Conservation (phyloP, 2,888 invertebrate species). For the Steinernema hermaphroditum region DNA sequence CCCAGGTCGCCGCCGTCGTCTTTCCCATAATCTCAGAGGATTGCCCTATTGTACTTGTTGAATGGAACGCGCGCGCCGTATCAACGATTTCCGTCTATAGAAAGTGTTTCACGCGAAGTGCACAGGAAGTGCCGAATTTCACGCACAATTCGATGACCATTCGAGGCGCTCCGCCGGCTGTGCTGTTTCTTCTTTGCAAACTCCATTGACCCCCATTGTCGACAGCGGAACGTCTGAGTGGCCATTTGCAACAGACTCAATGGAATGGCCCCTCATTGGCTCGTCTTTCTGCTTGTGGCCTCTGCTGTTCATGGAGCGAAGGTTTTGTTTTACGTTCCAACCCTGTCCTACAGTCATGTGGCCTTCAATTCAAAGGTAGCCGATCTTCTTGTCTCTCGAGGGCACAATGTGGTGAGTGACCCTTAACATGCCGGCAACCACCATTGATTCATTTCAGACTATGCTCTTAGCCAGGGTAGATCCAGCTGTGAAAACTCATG, state of each 20-base stretch:
- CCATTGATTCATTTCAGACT: too few relatives aligned
- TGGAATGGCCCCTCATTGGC: neutral
- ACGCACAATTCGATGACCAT: constrained; percentile 14
- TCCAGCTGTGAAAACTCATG: constrained; percentile 36
- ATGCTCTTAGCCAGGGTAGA: constrained; percentile 41
- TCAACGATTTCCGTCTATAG: constrained; percentile 16
- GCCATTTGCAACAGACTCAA: neutral
- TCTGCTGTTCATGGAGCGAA: constrained; percentile 38
- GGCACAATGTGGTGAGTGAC: constrained; percentile 53
- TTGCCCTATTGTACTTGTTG: neutral
- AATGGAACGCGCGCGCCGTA: neutral
- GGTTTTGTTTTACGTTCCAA: constrained; percentile 57
- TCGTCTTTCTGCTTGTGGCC: constrained; percentile 2
- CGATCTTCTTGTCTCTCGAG: constrained; percentile 45
- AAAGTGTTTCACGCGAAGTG: constrained; percentile 20
- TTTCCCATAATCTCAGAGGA: constrained; percentile 22
- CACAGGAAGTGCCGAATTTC: constrained; percentile 28
- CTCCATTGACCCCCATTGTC: constrained; percentile 4
- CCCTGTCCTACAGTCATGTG: constrained; percentile 60
- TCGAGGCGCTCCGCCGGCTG: neutral
- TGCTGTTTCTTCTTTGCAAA: neutral
- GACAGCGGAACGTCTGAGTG: neutral
- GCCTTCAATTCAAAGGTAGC: constrained; percentile 58
- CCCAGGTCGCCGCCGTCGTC: neutral
- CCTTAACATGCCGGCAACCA: neutral